A percentile compares a stretch with the other conserved stretches of the same genome.
These are phyloP conservation scores for Charanyca ferruginea DNA, from an alignment of 2,888 invertebrate species.

Conservation along the genomic window DNA sequence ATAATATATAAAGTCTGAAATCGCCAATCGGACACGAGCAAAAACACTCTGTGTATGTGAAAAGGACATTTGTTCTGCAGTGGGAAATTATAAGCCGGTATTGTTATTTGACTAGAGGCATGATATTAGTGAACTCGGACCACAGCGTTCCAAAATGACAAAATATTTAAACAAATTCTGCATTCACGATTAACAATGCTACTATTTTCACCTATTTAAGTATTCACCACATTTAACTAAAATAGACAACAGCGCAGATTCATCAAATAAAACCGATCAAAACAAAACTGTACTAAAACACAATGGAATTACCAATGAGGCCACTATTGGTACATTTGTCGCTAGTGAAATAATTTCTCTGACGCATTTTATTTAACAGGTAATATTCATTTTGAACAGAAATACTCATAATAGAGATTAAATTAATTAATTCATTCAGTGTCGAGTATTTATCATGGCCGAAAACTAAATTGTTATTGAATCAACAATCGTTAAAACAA, in stretches of 20 bases:
- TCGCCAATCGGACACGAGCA: not conserved
- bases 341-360: conserved; percentile 49
- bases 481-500: conserved; percentile 40
- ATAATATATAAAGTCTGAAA: no score
- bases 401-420: conserved; percentile 60
- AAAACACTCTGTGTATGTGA: no score
- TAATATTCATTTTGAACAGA: conserved; percentile 63
- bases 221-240: conserved; percentile 34
- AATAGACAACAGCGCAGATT: conserved; percentile 44
- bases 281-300: conserved; percentile 47
- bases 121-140: conserved; percentile 16
- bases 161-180: conserved; percentile 46
- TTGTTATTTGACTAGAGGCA: not conserved
- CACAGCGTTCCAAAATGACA: conserved; percentile 16
- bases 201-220: conserved; percentile 6
- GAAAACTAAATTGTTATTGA: conserved; percentile 49
- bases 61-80: not conserved
- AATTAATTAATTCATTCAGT: conserved; percentile 65
- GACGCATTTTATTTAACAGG: conserved; percentile 57
- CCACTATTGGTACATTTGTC: conserved; percentile 44
- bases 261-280: conserved; percentile 51
- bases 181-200: conserved; percentile 37
- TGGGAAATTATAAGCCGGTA: not conserved
- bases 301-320: conserved; percentile 51
- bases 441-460: conserved; percentile 12